Conservation (phyloP, 2,888 invertebrate species). For the Resseliella maxima region DNA sequence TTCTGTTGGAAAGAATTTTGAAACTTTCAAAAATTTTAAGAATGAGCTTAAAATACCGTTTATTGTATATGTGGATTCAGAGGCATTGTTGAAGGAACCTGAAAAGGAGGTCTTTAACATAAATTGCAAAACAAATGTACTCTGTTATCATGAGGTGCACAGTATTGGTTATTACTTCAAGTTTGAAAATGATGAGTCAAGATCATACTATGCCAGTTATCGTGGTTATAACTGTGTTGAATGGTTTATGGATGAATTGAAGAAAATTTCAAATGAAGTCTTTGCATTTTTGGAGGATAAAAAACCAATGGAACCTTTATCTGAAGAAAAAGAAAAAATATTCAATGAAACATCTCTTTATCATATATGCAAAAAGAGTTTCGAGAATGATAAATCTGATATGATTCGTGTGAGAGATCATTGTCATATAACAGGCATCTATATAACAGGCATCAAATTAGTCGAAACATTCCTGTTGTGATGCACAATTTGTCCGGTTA, state of each 20-base stretch:
- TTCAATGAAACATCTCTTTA: neutral
- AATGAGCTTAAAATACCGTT: slow-evolving; percentile 58
- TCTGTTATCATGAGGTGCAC: neutral
- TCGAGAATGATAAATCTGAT: neutral
- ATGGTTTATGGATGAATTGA: neutral
- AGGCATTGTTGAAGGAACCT: slow-evolving; percentile 57
- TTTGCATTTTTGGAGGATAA: neutral
- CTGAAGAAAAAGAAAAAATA: neutral
- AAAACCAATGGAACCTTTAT: neutral
- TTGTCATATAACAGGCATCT: slow-evolving; percentile 62
- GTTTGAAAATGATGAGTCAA: neutral
- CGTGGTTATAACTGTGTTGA: neutral
- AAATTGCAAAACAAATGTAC: neutral
- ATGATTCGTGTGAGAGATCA: slow-evolving; percentile 61
- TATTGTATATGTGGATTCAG: slow-evolving; percentile 60
- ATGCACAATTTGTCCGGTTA: slow-evolving; percentile 62
- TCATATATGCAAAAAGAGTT: slow-evolving; percentile 32
- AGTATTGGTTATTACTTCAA: slow-evolving; percentile 25
- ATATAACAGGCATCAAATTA: slow-evolving; percentile 60
- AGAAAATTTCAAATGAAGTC: neutral
- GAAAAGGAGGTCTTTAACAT: neutral
- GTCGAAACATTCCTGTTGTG: slow-evolving; percentile 62
- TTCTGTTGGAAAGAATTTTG: too few relatives aligned
- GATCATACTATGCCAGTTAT: neutral
- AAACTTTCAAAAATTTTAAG: slow-evolving; percentile 57